Base-by-base conservation (phyloP, 2,888 invertebrate genomes). In the Drosophila kuntzei region DNA sequence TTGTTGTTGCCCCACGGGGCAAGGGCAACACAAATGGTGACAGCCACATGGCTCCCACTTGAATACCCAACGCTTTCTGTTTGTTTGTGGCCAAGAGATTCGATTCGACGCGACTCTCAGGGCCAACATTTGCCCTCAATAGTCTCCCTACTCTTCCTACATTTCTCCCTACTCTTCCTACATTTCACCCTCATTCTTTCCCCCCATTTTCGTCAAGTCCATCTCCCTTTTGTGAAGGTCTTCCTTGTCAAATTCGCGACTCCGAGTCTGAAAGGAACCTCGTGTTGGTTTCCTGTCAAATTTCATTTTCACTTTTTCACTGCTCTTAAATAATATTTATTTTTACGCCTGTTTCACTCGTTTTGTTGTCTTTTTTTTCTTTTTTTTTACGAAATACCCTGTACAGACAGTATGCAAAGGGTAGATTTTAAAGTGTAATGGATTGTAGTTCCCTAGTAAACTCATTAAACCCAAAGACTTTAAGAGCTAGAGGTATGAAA, bases 311-410 rank as follows among this genome's bases (percentile, higher is more conserved):
- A 60, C 50, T 65, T 70, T 59, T 47, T 49, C 39, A 25, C 55
- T 51, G 66, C 67, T 76, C 65, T 66, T 58, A 65, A 81, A 79
- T 66, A 81, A 81, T 79, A 81, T 79, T 79, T 75, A 60, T 54
- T 67, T 67, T 68, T 18, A 58, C 62, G 67, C 66, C 29, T 29
- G 41, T 55, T 72, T 58, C 54, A 47, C 60, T 43, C 59, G 22
- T 43, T 32, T 44, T 41, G n/a, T 34, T 39, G 4, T 25, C 16
- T 12, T 34, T n/a, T 5, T 7, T 25, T 16, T 25, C 11, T 18
- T 47, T 18, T n/a, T 36, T n/a, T 18, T 47, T 16, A 18, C 18
- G 12, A 18, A 14, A 47, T 61, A 61, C 46, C 39, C 61, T 39
- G 37, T 16, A 39, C 3, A 4, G 11, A 9, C 11, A 14, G 11